Evolutionary conservation across 2,113 vertebrate genomes (phyloP), one percentile per base, ranked within the genome.

Genomic region (Colaptes auratus): DNA sequence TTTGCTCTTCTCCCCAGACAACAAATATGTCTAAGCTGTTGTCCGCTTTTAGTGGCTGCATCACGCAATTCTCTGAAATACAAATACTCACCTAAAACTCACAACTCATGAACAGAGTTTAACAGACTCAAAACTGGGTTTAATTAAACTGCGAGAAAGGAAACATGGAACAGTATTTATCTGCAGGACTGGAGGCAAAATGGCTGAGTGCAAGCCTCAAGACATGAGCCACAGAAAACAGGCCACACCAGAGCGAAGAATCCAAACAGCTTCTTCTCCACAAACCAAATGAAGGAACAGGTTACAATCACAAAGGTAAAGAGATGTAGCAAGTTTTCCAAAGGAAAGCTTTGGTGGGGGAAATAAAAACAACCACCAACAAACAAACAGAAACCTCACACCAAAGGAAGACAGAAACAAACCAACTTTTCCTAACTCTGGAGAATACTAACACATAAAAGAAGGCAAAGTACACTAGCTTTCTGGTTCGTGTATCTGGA

Each of bases 11-110:
- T 76, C 55, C 50, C 81, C 59, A 94, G 82, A 92, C 86, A 95
- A 96, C 96, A 97, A 91, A 94, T 95, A 95, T 88, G 91, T 96
- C 61, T 95, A 91, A 89, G 93, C 72, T 95, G 91, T 95, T 95
- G 94, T 81, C 91, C 65, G 50, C 92, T 95, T 96, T 95, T 91
- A 92, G 85, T 75, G 82, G n/a, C 53, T 93, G 55, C 81, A 93
- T 79, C 59, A 85, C 31, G 7, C 59, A 75, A 89, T 61, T 50
- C 30, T 95, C 84, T 66, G 58, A 93, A 91, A 95, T 48, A 64
- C 52, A 91, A 89, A 78, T 58, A 77, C 30, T 87, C 58, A 83
- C 61, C 70, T 78, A 92, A 88, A 94, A 89, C 44, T 36, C 83
- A 15, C 56, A 84, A 63, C 13, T 60, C 1, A 1, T 36, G 75